phyloP scores from a whole-genome alignment of 2,113 vertebrate genomes.

The Toxostoma redivivum region DNA sequence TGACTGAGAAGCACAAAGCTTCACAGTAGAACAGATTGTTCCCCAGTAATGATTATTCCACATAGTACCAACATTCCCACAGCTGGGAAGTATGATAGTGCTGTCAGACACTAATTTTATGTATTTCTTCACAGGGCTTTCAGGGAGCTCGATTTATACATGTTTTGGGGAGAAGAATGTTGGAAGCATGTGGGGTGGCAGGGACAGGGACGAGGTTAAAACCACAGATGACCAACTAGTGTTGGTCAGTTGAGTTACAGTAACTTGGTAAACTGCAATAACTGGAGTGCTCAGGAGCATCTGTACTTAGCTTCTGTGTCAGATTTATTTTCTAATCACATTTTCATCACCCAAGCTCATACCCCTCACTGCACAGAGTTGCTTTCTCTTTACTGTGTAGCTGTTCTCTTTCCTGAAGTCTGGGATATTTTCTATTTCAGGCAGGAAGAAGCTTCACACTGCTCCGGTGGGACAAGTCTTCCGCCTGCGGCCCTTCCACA shows the following conservation, averaged over 20 bases:
- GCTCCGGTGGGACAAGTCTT: conserved; percentile 58
- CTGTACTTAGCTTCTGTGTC: not conserved
- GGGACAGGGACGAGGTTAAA: not conserved
- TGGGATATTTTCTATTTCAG: conserved; percentile 43
- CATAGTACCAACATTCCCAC: not conserved
- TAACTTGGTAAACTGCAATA: not conserved
- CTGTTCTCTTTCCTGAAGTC: not conserved
- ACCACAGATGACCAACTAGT: not conserved
- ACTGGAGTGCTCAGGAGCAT: not conserved
- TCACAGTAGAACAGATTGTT: not conserved
- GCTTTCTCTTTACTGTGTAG: not conserved
- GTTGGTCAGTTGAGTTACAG: not conserved
- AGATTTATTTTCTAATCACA: not conserved
- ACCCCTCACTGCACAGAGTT: not conserved
- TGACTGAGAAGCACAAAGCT: not conserved
- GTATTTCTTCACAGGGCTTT: not conserved
- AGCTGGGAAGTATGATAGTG: not conserved
- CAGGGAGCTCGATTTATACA: not conserved
- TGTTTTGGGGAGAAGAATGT: not conserved
- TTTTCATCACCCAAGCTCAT: not conserved
- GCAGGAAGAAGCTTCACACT: conserved; percentile 70
- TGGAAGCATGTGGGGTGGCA: not conserved
- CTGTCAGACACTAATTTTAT: not conserved
- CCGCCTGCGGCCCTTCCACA: conserved; percentile 75
- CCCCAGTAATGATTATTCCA: not conserved